Conservation (phyloP, 2,797 vertebrate genomes). For the Leucoraja ocellata region DNA sequence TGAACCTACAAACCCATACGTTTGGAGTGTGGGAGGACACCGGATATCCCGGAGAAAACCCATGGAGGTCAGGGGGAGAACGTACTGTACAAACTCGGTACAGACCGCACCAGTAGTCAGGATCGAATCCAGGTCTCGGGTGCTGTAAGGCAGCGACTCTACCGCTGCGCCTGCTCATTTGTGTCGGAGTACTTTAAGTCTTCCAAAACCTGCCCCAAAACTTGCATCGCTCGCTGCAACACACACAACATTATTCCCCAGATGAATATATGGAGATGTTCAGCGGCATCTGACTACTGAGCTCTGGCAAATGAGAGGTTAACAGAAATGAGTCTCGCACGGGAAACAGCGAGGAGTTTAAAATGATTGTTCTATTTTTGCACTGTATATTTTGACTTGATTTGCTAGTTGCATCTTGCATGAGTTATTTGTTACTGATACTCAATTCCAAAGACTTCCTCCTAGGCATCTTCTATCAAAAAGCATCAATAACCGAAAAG, state of each 20-base stretch:
- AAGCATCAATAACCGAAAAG: slow-evolving; percentile 14
- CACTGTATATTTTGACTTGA: background rate
- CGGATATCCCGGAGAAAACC: no score
- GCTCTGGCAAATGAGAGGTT: slow-evolving; percentile 4
- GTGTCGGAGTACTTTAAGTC: background rate
- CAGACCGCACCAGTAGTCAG: no score
- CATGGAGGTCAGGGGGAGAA: no score
- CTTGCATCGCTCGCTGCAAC: background rate
- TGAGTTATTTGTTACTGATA: slow-evolving; percentile 16
- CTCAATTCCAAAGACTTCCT: slow-evolving; percentile 23
- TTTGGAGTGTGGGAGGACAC: no score
- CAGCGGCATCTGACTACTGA: background rate
- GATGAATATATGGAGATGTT: background rate
- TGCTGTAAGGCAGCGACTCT: no score
- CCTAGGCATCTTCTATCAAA: slow-evolving; percentile 25
- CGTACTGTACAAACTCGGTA: no score
- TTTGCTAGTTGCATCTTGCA: slow-evolving; percentile 25
- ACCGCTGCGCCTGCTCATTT: no score
- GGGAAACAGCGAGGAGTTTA: background rate
- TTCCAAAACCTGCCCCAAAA: background rate
- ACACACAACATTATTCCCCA: background rate
- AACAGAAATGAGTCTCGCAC: background rate
- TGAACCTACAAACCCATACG: no score
- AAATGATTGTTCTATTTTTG: background rate
- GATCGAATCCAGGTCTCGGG: no score